These are phyloP conservation scores for Amblyteles armatorius DNA, from an alignment of 2,888 invertebrate genomes.

Conservation along the genomic window DNA sequence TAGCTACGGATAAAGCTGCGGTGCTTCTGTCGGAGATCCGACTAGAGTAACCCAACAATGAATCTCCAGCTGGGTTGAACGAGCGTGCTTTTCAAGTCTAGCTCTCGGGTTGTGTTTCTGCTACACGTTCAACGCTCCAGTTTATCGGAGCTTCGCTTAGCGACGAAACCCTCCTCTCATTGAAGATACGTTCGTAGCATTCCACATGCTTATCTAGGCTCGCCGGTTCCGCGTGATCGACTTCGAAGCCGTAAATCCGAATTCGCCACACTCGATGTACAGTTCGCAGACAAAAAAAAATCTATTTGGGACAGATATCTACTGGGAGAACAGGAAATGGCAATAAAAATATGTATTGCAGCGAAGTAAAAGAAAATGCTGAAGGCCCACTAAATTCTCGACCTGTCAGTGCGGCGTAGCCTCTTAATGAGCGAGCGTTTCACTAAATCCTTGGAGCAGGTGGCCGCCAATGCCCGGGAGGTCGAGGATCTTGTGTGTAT, in stretches of 20 bases:
- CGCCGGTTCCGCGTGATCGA: neutral
- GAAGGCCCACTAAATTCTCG: neutral
- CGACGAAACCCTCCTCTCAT: neutral
- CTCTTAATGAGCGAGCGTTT: slow-evolving; percentile 41
- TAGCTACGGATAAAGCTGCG: neutral
- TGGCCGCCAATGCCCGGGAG: slow-evolving; percentile 28
- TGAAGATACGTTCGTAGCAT: neutral
- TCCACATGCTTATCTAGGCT: neutral
- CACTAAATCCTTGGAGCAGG: slow-evolving; percentile 45
- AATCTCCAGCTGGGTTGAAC: slow-evolving; percentile 39
- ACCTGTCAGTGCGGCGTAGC: neutral
- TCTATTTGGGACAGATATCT: too few relatives aligned
- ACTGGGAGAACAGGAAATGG: too few relatives aligned
- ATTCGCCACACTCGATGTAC: neutral
- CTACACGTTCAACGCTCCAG: slow-evolving; percentile 14
- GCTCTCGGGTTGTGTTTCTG: slow-evolving; percentile 18
- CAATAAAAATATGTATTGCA: neutral
- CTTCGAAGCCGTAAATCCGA: neutral
- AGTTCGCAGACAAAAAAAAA: too few relatives aligned
- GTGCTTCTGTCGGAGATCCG: slow-evolving; percentile 12
- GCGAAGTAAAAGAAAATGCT: neutral
- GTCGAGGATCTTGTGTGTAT: neutral
- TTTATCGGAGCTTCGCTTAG: slow-evolving; percentile 18
- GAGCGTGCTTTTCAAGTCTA: slow-evolving; percentile 12
- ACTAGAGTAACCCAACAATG: slow-evolving; percentile 36